phyloP scores from a whole-genome alignment of 1,140 invertebrate genomes.

The Trichonephila inaurata region DNA sequence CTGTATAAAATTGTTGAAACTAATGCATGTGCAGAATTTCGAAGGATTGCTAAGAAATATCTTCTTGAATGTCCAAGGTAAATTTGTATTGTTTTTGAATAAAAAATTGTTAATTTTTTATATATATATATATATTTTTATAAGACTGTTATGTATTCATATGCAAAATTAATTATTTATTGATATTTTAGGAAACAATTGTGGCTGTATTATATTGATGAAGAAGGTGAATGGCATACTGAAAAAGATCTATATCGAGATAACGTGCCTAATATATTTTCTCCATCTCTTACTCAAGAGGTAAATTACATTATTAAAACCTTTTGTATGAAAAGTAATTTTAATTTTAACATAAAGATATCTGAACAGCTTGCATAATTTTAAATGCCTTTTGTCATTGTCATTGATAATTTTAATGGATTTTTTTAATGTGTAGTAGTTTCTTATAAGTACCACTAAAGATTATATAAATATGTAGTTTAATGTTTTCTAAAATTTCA shows the following conservation, averaged over 20 bases:
- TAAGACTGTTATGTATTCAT: background rate
- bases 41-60: constrained; percentile 34
- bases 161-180: background rate
- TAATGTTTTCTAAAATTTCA: too few species aligned
- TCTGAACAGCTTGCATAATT: background rate
- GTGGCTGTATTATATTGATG: constrained; percentile 69
- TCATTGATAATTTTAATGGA: background rate
- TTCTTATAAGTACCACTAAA: too few species aligned
- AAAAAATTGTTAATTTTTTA: background rate
- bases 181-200: constrained; percentile 28
- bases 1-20: constrained; percentile 80
- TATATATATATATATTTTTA: background rate
- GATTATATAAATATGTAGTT: too few species aligned
- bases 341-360: background rate
- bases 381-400: background rate
- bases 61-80: constrained; percentile 49
- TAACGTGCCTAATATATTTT: constrained; percentile 66
- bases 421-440: background rate
- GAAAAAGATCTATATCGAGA: constrained; percentile 38
- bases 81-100: background rate
- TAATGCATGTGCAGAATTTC: constrained; percentile 63
- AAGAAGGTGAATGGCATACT: constrained; percentile 33
- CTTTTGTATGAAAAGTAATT: background rate
- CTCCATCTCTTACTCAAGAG: constrained; percentile 27
- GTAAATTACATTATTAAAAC: background rate